Evolutionary conservation across 2,113 vertebrate species (phyloP), one percentile per base, ranked within the genome.

Genomic region (Gymnogyps californianus): DNA sequence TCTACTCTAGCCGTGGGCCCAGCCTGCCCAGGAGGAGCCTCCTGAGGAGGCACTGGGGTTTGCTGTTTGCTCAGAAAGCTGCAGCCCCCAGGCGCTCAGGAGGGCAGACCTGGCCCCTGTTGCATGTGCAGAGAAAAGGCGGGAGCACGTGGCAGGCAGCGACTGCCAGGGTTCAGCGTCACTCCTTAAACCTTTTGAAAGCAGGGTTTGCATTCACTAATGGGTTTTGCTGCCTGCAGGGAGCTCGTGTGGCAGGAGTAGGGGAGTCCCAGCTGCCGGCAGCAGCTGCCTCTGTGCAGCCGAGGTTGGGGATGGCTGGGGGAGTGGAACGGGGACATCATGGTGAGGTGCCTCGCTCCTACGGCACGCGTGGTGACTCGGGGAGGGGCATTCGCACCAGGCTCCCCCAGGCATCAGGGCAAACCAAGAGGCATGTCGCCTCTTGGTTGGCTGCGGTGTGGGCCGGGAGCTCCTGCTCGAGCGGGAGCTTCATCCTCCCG

Each of bases 21-120:
- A 7, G 62, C 46, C 22, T 14, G 51, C 20, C 42, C 62, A 0
- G 86, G 40, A 21, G 40, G 19, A n/a, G 47, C 24, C 11, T 6
- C 55, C 16, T 7, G 9, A 12, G 25, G 49, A 2, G 12, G 25
- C 40, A 3, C 21, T 1, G 10, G 18, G 26, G 44, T 1, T 28
- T 42, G 20, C 4, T 2, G 9, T 11, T 24, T 15, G 36, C 22
- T 18, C 2, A 1, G 42, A 31, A 13, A 36, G 36, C 74, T 40
- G 71, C 38, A 6, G 46, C 16, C 3, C 1, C 11, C 13, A 3
- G 38, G n/a, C 2, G 6, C 9, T 28, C 5, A 0, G 40, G 18
- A 3, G 32, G 22, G 28, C 6, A 13, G 69, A 5, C 8, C 18
- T 1, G 7, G 32, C 31, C 44, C 17, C 36, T 19, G n/a, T 2